These are phyloP conservation scores for Ophion ellenae DNA, from an alignment of 2,888 invertebrate genomes.

Conservation along the genomic window DNA sequence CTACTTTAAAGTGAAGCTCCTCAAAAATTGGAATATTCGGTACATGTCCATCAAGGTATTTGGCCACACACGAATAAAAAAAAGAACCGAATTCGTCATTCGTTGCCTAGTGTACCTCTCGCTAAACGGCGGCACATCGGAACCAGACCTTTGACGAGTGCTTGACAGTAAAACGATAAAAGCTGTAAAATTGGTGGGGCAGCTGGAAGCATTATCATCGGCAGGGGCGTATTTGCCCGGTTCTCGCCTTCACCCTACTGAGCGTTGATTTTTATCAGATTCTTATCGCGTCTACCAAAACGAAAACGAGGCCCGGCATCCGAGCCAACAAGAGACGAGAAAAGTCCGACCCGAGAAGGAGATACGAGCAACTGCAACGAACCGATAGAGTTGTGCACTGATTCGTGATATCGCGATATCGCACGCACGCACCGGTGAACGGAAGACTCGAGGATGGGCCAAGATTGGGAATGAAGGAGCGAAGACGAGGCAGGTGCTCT, in stretches of 20 bases:
- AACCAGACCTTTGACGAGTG: too few species aligned
- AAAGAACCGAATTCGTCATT: too few species aligned
- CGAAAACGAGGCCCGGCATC: too few species aligned
- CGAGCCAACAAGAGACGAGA: neutral
- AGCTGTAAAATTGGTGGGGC: neutral
- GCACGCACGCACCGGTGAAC: constrained; percentile 43
- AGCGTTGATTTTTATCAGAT: neutral
- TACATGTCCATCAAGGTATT: too few species aligned
- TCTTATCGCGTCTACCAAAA: neutral
- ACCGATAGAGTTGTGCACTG: constrained; percentile 67
- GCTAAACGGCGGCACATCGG: too few species aligned
- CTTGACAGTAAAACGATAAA: too few species aligned
- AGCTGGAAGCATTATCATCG: constrained; percentile 5
- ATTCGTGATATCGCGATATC: constrained; percentile 75
- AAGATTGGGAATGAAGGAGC: constrained; percentile 45
- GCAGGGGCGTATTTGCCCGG: neutral
- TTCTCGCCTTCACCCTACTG: neutral
- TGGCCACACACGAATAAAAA: too few species aligned
- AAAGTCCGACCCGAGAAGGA: constrained; percentile 14
- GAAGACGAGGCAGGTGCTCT: constrained; percentile 82
- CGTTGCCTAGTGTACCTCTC: too few species aligned
- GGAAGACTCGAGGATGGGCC: constrained; percentile 23
- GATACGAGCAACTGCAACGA: constrained; percentile 25
- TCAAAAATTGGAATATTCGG: too few species aligned
- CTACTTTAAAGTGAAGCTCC: too few species aligned